phyloP scores from a whole-genome alignment of 2,797 vertebrate genomes.

The Characodon lateralis region DNA sequence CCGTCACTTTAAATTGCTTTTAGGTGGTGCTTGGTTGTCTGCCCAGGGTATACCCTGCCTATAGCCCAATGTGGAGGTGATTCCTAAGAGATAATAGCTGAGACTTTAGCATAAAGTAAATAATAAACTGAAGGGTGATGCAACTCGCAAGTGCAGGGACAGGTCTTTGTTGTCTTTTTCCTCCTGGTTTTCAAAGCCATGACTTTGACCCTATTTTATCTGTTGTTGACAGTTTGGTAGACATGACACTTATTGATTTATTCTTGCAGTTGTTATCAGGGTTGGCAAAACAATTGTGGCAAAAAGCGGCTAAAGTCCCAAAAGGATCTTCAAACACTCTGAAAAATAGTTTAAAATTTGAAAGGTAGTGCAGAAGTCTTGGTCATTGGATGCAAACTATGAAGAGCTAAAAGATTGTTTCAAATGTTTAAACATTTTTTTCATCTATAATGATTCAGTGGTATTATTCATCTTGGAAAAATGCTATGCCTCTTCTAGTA shows the following conservation, averaged over 20 bases:
- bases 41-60: too few species aligned
- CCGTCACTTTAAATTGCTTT: too few species aligned
- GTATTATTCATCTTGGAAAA: conserved; percentile 1
- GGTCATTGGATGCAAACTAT: not conserved
- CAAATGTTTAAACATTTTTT: not conserved
- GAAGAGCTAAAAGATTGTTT: not conserved
- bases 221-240: not conserved
- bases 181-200: too few species aligned
- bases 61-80: too few species aligned
- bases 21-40: too few species aligned
- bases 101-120: too few species aligned
- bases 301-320: not conserved
- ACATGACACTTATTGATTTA: not conserved
- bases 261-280: not conserved
- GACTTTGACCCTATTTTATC: not conserved
- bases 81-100: too few species aligned
- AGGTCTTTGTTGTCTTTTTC: too few species aligned
- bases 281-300: not conserved
- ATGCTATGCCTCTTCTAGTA: conserved; percentile 50
- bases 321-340: not conserved
- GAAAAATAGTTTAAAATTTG: not conserved
- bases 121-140: too few species aligned
- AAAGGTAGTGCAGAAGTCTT: not conserved
- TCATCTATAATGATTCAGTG: not conserved
- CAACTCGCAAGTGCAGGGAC: too few species aligned